Evolutionary conservation across 2,888 invertebrate genomes (phyloP), one percentile per base, ranked within the genome.

Genomic region (Campopleginae sp.): DNA sequence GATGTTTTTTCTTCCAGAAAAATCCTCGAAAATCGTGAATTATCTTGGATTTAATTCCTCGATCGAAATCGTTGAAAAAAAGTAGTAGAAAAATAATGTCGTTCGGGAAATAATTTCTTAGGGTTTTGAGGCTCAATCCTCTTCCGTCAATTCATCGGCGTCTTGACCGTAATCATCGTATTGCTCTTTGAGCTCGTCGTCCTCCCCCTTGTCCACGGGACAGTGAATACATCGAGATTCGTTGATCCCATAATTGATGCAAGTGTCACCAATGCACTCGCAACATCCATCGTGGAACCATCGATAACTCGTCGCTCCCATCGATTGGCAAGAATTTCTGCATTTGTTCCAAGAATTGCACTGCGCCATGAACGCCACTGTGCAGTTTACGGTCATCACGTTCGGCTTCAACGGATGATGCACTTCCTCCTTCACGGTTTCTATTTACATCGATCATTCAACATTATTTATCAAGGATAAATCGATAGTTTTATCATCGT

Each of bases 241-340:
- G 90, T 97, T 97, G 85, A 98, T 96, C 1, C 98, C 98, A 93
- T 98, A 98, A 92, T 97, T 97, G 87, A 98, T 95, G 92, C 98
- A 98, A 68, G 96, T 97, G 87, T 96, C 96, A 0, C 98, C 98
- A 72, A 98, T 96, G 92, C 98, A 98, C 94, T 98, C 97, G 93
- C 98, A 98, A 92, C 98, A 98, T 0, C 98, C 98, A 91, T 98
- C 97, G 93, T 98, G 98, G 94, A 98, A 98, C 98, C 98, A 98
- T 90, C 98, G 96, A 94, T 95, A 98, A 91, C 96, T 96, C 72
- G 96, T 95, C 0, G 98, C 96, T 48, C 98, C 98, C 96, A 98
- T 97, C 14, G 97, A 96, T 88, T 95, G 95, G 92, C 98, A 98
- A 33, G 96, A 96, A 71, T 96, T 96, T 89, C 96, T 96, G 93